Percentiles rank a stretch among this genome's conserved stretches.
Conservation (phyloP, 2,888 invertebrate species). For the Apodemia hepburni region DNA sequence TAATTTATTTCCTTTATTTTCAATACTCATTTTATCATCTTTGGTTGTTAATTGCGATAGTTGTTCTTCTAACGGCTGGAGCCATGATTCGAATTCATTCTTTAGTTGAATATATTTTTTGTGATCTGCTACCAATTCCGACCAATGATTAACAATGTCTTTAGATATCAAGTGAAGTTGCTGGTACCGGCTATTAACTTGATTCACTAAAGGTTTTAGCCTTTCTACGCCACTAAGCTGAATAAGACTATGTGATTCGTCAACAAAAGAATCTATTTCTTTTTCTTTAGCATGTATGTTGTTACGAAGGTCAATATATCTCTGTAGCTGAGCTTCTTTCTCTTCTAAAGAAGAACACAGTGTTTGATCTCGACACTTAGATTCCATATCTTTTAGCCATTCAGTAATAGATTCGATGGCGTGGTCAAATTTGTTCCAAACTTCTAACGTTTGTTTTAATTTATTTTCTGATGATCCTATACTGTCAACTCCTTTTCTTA, state of each 20-base stretch:
- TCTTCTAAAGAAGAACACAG: constrained; percentile 89
- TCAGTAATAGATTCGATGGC: constrained; percentile 89
- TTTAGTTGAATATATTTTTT: constrained; percentile 87
- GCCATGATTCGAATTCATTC: constrained; percentile 87
- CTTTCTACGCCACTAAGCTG: constrained; percentile 92
- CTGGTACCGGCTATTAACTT: constrained; percentile 94
- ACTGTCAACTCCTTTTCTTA: constrained; percentile 84
- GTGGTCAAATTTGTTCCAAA: constrained; percentile 94
- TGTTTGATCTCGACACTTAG: constrained; percentile 91
- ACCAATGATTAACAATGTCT: constrained; percentile 92
- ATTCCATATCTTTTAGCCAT: constrained; percentile 93
- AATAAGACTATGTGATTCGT: constrained; percentile 92
- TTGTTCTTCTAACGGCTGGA: constrained; percentile 86
- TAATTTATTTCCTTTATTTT: constrained; percentile 84
- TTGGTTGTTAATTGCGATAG: constrained; percentile 82
- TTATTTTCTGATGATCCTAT: constrained; percentile 86
- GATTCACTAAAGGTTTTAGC: constrained; percentile 91
- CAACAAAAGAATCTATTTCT: constrained; percentile 92
- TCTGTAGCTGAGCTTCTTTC: constrained; percentile 87
- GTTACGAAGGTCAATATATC: constrained; percentile 87
- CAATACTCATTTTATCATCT: constrained; percentile 83
- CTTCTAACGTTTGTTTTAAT: constrained; percentile 86
- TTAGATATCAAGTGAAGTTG: constrained; percentile 89
- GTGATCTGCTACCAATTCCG: constrained; percentile 91
- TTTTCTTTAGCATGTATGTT: constrained; percentile 89